Evolutionary conservation across 1,140 invertebrate genomes (phyloP), one percentile per base, ranked within the genome.

Genomic region (Coptotermes formosanus): DNA sequence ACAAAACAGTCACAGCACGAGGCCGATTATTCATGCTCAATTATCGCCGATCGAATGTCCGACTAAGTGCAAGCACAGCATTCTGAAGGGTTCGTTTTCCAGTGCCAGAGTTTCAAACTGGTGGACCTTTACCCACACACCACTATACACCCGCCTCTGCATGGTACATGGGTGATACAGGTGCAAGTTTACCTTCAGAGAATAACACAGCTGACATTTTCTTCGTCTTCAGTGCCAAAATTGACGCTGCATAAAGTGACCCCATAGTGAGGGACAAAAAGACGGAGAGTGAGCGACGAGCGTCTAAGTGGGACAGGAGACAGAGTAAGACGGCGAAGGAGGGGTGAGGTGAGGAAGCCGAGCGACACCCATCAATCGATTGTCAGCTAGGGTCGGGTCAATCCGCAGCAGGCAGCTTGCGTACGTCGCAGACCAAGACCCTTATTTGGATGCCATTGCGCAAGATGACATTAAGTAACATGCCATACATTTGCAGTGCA

Each of bases 351-450:
- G 82, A 21, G 0, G 82, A 48, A 44, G 59, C 21, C 84, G 59
- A 82, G 86, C 82, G 86, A 87, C 86, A 87, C 59, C 86, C 86
- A 85, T 87, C 86, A 87, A 87, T 87, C 86, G 86, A 87, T 87
- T 87, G 86, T 87, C 86, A 87, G 84, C 82, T 84, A 45, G 75
- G 81, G 48, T 30, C 38, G 45, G 30, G 30, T 48, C 30, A 45
- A 21, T 83, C 86, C 82, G 83, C 83, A 52, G n/a, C 45, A 52
- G 16, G 44, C 82, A 14, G 82, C 82, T 38, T 44, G 64, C 64
- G 64, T 30, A 30, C 64, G 64, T 30, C 64, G 64, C 64, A 75
- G 64, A n/a, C 64, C 64, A 30, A 75, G 25, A 75, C 64, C 64
- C 64, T 75, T 30, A 75, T 75, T 30, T n/a, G 64, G 64, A 75